These are phyloP conservation scores for Pristiophorus japonicus DNA, from an alignment of 2,113 vertebrate species.

Conservation along the genomic window DNA sequence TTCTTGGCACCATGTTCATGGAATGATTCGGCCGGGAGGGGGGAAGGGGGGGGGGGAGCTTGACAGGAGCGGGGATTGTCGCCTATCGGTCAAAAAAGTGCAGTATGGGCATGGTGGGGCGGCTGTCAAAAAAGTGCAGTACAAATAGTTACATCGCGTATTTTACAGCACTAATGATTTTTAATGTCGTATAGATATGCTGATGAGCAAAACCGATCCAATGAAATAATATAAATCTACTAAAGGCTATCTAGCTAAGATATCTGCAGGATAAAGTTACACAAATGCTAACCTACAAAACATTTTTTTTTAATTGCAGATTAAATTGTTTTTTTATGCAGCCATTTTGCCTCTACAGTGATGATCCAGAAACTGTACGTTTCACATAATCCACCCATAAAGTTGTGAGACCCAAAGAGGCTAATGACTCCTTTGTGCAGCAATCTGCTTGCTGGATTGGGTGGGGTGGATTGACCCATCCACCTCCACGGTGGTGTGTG, in stretches of 20 bases:
- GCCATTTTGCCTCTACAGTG: neutral
- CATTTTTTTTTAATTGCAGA: neutral
- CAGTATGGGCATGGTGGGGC: no score
- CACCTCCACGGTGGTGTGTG: no score
- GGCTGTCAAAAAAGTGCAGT: no score
- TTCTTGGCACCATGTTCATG: no score
- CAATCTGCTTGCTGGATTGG: neutral
- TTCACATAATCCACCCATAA: neutral
- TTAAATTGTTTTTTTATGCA: neutral
- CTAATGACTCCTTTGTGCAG: neutral
- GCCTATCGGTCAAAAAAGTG: no score
- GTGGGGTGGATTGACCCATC: no score
- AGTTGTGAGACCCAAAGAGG: neutral
- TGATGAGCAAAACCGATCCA: neutral
- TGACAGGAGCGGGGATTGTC: no score
- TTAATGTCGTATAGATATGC: neutral
- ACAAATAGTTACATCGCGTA: no score
- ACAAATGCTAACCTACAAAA: neutral
- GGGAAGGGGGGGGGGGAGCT: no score
- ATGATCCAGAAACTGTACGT: no score
- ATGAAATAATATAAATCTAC: neutral
- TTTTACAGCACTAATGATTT: neutral
- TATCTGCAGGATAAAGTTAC: neutral
- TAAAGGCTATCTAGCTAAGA: neutral
- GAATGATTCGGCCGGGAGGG: no score